Base-by-base conservation (phyloP, 2,797 vertebrate species). In the Enteromius unitaeniatus region DNA sequence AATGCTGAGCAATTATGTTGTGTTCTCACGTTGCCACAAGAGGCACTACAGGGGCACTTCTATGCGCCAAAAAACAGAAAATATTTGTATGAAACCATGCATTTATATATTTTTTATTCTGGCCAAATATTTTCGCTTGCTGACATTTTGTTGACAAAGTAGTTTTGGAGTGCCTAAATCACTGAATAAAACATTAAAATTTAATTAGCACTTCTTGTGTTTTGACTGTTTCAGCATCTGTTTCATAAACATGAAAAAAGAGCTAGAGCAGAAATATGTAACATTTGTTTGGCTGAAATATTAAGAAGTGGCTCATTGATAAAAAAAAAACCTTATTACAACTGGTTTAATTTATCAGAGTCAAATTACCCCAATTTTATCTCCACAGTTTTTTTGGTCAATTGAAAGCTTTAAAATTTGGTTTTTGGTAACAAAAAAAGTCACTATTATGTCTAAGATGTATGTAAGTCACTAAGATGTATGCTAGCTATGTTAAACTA, bases 21-120 rank as follows among this genome's bases (percentile, higher is more conserved):
- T 11, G 31, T 74, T 74, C 19, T 74, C 19, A 74, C 21, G 28
- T 53, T 74, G 47, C 72, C 47, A 74, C 28, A 53, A 34, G 72
- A 31, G 49, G 72, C 49, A 53, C 47, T 74, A 34, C 10, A 42
- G 67, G 37, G 19, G 34, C 34, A 68, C 34, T 68, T 68, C 4
- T 40, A 42, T 69, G n/a, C 0, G 3, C 5, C 37, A 23, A 42
- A 14, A 69, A 69, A 45, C 19, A 68, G 37, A 40, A 31, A 64
- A 64, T 64, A 64, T 28, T 26, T 60, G 23, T 26, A 4, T 1
- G 2, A 62, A 62, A 62, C 14, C 13, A 15, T 62, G 14, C 14
- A 28, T 60, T 62, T 62, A 14, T 26, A 26, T 6, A 28, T 62
- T 9, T 28, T 15, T 31, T 64, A 31, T 31, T 64, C 28, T 6